Evolutionary conservation across 2,888 invertebrate genomes (phyloP), one percentile per base, ranked within the genome.

Genomic region (Steinernema scapterisci): DNA sequence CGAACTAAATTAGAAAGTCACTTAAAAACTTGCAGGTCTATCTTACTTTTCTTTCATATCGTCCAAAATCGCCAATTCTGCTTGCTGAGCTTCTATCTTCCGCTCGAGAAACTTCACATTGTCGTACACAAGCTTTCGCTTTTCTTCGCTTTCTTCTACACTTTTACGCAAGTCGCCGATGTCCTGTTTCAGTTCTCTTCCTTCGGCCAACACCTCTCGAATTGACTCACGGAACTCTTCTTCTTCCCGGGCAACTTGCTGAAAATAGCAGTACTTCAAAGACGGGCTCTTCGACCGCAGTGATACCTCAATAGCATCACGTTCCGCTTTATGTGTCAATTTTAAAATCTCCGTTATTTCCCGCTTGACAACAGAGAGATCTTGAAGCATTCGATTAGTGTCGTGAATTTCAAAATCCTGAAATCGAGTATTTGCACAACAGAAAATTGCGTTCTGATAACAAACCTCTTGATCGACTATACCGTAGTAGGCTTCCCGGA

Each of bases 261-360:
- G n/a, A n/a, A n/a, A n/a, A n/a, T n/a, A n/a, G n/a, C n/a, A n/a
- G n/a, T n/a, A n/a, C n/a, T n/a, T n/a, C n/a, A n/a, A n/a, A n/a
- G n/a, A n/a, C n/a, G n/a, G n/a, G n/a, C n/a, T n/a, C n/a, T n/a
- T n/a, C n/a, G n/a, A n/a, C n/a, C n/a, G n/a, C n/a, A n/a, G n/a
- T n/a, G n/a, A 16, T 63, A 63, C 63, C 27, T 63, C 63, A 16
- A 63, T 16, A 1, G 63, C 63, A 6, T 21, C 31, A 13, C 63
- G 1, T 27, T 63, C 63, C 63, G 63, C 63, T 16, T 38, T 27
- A 27, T 63, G 63, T 6, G 25, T 63, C 31, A 63, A 16, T 31
- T 31, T 63, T 31, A 63, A 19, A 63, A 63, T 63, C 63, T 63
- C 63, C 19, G 63, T 63, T 21, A 63, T 63, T 27, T 63, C 63